Evolutionary conservation across 2,113 vertebrate genomes (phyloP), one percentile per base, ranked within the genome.

Genomic region (Ia io): DNA sequence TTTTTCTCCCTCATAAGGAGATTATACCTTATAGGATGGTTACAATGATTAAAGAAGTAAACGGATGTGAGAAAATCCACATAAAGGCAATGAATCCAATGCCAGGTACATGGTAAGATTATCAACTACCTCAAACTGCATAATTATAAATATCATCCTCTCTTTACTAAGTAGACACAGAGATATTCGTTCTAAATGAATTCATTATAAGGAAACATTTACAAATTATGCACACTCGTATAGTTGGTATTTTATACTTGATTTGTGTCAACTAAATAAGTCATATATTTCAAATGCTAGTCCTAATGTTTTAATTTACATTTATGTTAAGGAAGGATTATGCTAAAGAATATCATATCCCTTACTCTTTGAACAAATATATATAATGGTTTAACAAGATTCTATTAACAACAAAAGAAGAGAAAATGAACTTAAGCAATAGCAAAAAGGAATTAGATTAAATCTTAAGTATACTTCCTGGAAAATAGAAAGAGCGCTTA

Each of bases 331-430:
- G 88, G 47, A 65, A 92, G 13, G 44, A 95, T 95, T 95, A 93
- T 87, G 69, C 61, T 69, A 78, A 93, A 83, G 67, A 93, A 89
- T 61, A 70, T 2, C 2, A 37, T 92, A 93, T 74, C 61, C 25
- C 23, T 90, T 95, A 88, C 92, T 97, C 77, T 92, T 91, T 95
- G 78, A 96, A 87, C 77, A 97, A 92, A 95, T 86, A 95, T 70
- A n/a, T 85, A 59, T 88, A 83, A 85, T 76, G 73, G 20, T 65
- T 93, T 95, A 94, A 88, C 30, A 85, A 85, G 13, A 13, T 84
- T 79, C 53, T 91, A 86, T 2, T 95, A 56, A 90, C 90, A 93
- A 95, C 71, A 96, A 90, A 93, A 78, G 59, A 93, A 92, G 42
- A 92, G 32, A 95, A 93, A 97, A 85, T 85, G 79, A 95, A 95